phyloP scores from a whole-genome alignment of 2,113 vertebrate species.

The Suncus etruscus region DNA sequence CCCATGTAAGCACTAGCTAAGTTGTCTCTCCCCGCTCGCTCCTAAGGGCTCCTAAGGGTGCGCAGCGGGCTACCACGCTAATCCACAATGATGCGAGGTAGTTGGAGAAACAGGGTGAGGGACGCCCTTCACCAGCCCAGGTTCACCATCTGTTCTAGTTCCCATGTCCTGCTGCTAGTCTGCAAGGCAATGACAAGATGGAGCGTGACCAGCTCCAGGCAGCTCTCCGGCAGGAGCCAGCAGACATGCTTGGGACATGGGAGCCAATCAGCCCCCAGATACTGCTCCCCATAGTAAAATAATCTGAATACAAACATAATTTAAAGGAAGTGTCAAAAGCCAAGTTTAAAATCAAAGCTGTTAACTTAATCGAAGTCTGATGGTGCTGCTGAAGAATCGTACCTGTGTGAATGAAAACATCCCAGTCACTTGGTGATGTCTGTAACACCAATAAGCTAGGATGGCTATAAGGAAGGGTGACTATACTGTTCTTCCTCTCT shows the following conservation, averaged over 20 bases:
- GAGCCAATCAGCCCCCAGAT: constrained; percentile 61
- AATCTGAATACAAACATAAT: constrained; percentile 84
- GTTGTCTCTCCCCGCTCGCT: neutral
- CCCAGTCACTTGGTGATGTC: too few relatives aligned
- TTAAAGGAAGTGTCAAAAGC: constrained; percentile 82
- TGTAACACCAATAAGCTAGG: too few relatives aligned
- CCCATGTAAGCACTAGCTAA: neutral
- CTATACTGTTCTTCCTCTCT: too few relatives aligned
- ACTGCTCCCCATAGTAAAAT: constrained; percentile 78
- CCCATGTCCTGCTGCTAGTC: neutral
- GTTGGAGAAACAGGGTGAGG: neutral
- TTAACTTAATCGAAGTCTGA: constrained; percentile 70
- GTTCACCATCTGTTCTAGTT: neutral
- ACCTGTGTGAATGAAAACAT: constrained; percentile 50
- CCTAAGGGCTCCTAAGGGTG: neutral
- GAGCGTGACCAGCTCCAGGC: neutral
- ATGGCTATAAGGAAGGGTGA: too few relatives aligned
- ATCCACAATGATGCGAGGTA: constrained; percentile 43
- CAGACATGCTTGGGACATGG: constrained; percentile 51
- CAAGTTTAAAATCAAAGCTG: constrained; percentile 76
- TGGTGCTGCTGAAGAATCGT: constrained; percentile 62
- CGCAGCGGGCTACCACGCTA: neutral
- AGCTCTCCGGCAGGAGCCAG: neutral
- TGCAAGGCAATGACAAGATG: neutral
- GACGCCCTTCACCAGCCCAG: neutral